Evolutionary conservation across 2,113 vertebrate species (phyloP), one percentile per base, ranked within the genome.

Genomic region (Phasianus colchicus): DNA sequence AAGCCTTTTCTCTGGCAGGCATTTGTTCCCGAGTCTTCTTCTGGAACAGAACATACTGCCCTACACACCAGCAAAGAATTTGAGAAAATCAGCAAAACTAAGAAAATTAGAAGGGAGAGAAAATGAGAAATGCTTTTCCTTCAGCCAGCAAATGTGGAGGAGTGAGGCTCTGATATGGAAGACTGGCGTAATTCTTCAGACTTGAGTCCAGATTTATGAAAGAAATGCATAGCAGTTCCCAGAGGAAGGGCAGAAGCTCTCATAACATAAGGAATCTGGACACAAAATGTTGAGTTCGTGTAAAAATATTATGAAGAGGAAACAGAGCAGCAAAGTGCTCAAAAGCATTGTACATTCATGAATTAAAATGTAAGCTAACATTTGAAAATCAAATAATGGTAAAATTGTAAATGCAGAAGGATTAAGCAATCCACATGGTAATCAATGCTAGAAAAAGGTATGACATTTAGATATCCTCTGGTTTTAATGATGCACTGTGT

Each of bases 41-140:
- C 72, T 93, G 25, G 89, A 94, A 89, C 93, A 96, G 92, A 97
- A 85, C 90, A 94, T 90, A 40, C 75, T 79, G 67, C 91, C 90
- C 60, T 94, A 91, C 88, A 93, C 84, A 92, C 60, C 78, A 87
- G 13, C 29, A 76, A 92, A 88, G 81, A 94, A 76, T 21, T 83
- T 83, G 87, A 95, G 76, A 74, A 40, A 74, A 40, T 93, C 50
- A 89, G 69, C 50, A 54, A 78, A 97, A 88, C 61, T 63, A 83
- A 93, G 94, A 86, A 95, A 97, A 97, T 77, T 73, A 93, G 82
- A 89, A 92, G n/a, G 34, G n/a, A 83, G 43, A 86, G 16, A 86
- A 94, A 92, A 82, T 57, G 81, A n/a, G 9, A 93, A 81, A 63
- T 70, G 73, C 6, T 92, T 67, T 92, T 88, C 77, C 81, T 34